Conservation (phyloP, 2,797 vertebrate genomes). For the Falco concolor region DNA sequence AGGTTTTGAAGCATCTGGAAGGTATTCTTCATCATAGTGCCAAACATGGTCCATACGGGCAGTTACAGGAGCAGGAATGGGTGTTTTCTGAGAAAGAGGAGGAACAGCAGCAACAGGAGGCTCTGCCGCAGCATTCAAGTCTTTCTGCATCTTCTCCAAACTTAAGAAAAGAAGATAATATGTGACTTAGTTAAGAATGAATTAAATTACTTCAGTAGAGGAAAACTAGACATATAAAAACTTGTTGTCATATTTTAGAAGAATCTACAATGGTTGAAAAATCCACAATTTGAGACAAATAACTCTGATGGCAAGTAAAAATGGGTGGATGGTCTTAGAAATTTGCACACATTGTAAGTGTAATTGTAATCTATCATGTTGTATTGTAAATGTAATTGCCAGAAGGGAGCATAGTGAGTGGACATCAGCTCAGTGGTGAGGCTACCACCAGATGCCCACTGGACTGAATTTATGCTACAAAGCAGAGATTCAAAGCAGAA, state of each 20-base stretch:
- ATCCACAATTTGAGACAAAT: not conserved
- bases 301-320: not conserved
- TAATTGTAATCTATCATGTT: not conserved
- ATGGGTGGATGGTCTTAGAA: not conserved
- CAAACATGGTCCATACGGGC: slow-evolving; percentile 81
- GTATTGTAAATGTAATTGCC: not conserved
- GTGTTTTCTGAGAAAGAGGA: slow-evolving; percentile 65
- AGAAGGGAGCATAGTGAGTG: not conserved
- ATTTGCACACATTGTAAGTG: not conserved
- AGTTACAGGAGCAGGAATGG: slow-evolving; percentile 35
- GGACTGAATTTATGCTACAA: not conserved
- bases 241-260: not conserved
- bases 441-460: not conserved
- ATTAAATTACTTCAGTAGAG: not conserved
- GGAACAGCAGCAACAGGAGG: slow-evolving; percentile 53
- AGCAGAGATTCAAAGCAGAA: not conserved
- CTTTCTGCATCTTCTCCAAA: slow-evolving; percentile 80
- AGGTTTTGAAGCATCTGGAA: slow-evolving; percentile 84
- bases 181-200: not conserved
- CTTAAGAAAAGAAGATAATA: slow-evolving; percentile 68
- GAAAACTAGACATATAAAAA: not conserved
- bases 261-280: not conserved
- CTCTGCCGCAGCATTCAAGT: slow-evolving; percentile 60
- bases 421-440: not conserved
- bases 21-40: slow-evolving; percentile 93